phyloP scores from a whole-genome alignment of 1,140 invertebrate species.

The Andrena cerasifolii region DNA sequence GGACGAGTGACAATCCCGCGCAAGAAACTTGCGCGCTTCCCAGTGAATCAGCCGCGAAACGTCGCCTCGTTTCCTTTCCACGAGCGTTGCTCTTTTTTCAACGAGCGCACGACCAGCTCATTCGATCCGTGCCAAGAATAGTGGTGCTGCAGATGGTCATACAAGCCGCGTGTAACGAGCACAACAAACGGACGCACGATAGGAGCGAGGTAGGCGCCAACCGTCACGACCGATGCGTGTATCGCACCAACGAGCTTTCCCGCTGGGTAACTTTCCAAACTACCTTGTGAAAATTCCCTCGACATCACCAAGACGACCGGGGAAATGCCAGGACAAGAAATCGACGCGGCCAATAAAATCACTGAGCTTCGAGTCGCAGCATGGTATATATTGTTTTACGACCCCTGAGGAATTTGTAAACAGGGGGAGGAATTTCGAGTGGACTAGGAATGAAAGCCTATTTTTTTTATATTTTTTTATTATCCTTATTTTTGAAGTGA shows the following conservation, averaged over 20 bases:
- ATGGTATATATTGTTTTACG: no score
- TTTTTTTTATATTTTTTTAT: no score
- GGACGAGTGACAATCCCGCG: background rate
- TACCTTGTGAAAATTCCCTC: background rate
- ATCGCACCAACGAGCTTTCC: conserved; percentile 22
- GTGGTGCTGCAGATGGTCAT: conserved; percentile 36
- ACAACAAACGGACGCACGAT: conserved; percentile 54
- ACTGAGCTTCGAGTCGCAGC: no score
- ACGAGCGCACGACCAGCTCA: conserved; percentile 4
- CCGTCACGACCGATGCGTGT: conserved; percentile 19
- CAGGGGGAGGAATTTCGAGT: no score
- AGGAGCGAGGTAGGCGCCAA: conserved; percentile 36
- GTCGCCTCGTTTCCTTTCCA: conserved; percentile 12
- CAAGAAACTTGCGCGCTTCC: background rate
- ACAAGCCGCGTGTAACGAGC: conserved; percentile 56
- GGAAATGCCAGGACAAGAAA: no score
- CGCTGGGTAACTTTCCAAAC: conserved; percentile 14
- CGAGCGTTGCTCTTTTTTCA: conserved; percentile 27
- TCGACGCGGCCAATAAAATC: no score
- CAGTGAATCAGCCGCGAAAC: conserved; percentile 8
- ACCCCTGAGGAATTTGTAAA: no score
- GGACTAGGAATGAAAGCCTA: no score
- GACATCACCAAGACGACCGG: background rate
- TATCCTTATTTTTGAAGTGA: no score
- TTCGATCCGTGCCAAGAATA: conserved; percentile 64